Evolutionary conservation across 2,113 vertebrate genomes (phyloP), one percentile per base, ranked within the genome.

Genomic region (Zingel zingel): DNA sequence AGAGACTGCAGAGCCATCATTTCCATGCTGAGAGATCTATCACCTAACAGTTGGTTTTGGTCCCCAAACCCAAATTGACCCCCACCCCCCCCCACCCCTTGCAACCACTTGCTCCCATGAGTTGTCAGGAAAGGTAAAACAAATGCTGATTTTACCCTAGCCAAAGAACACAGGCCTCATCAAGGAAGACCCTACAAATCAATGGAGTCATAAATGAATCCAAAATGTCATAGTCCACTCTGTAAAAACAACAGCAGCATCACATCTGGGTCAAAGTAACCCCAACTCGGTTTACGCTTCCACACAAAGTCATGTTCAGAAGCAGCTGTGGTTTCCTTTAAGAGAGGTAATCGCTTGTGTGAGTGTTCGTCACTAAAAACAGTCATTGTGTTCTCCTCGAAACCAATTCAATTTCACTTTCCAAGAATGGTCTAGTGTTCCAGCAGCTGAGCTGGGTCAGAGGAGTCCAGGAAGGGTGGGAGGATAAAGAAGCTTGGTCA

Each of bases 331-430:
- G 63, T 77, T 92, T 87, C 81, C 57, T 88, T 88, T 77, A 68
- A 77, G 84, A 79, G 84, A 79, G 47, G 59, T 82, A 68, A 91
- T 83, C 57, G 62, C 64, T 83, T 70, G 72, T 80, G 85, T 56
- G 83, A 72, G 79, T 77, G 82, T 81, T 80, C 69, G 43, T 82
- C 77, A 69, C 83, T 84, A 65, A 92, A 92, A 88, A 81, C 75
- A 0, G 14, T 77, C 83, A 90, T 67, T 84, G 87, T 86, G 81
- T 88, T 88, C 75, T 64, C 82, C 74, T 79, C 70, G 89, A 90
- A 93, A 86, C 85, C 82, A 93, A 93, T 92, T 86, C 81, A 79
- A 90, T 92, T 89, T 88, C 85, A 81, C 89, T 94, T 94, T 94
- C 90, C 86, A 89, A 94, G 91, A 94, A 93, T 61, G 82, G 71